Conservation (phyloP, 2,113 vertebrate genomes). For the Vicugna pacos region DNA sequence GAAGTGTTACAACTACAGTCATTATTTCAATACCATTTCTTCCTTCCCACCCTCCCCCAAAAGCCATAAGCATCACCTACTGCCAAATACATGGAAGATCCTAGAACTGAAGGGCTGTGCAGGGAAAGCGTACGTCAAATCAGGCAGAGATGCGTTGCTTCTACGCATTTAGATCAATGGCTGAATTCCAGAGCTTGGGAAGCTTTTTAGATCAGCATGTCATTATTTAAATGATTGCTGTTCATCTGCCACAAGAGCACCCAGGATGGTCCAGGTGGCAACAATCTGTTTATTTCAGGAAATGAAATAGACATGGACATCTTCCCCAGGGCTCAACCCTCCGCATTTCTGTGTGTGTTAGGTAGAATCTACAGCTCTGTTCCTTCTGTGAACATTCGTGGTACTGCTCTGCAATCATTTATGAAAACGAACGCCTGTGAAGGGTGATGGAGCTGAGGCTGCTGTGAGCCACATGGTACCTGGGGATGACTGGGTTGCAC, state of each 20-base stretch:
- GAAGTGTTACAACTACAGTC: background rate
- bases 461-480: too few relatives aligned
- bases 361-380: background rate
- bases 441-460: background rate
- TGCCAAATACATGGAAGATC: background rate
- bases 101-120: background rate
- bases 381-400: background rate
- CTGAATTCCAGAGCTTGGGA: background rate
- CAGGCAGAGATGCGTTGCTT: background rate
- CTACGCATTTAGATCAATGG: background rate
- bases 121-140: background rate
- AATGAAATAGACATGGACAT: background rate
- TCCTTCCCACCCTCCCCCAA: background rate
- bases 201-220: background rate
- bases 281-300: background rate
- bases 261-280: background rate
- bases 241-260: background rate
- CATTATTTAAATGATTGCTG: constrained; percentile 17
- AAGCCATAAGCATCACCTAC: background rate
- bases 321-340: background rate
- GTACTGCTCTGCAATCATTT: background rate
- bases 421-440: background rate
- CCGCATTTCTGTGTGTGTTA: background rate
- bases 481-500: too few relatives aligned
- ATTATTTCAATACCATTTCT: background rate